phyloP scores from a whole-genome alignment of 2,888 invertebrate genomes.

The Hirtodrosophila cameraria region DNA sequence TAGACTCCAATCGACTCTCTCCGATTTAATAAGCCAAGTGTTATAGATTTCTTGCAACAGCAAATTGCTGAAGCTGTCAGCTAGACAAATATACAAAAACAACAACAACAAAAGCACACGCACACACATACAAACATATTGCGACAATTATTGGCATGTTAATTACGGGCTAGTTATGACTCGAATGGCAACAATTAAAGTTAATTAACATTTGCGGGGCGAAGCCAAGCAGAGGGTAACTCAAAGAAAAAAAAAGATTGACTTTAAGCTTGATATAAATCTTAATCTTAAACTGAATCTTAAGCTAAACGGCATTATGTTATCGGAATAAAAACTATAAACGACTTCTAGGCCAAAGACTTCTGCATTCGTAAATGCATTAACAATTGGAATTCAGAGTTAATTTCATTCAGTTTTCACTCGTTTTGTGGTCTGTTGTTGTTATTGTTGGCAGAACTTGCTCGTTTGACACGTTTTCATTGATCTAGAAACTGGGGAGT shows the following conservation, averaged over 20 bases:
- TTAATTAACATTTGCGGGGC: constrained; percentile 73
- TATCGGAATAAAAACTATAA: constrained; percentile 7
- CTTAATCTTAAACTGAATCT: constrained; percentile 7
- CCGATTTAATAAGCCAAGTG: constrained; percentile 28
- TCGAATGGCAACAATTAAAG: constrained; percentile 81
- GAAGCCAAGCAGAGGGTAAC: too few relatives aligned
- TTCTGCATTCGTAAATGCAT: constrained; percentile 11
- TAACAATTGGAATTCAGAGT: constrained; percentile 23
- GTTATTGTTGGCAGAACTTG: constrained; percentile 29
- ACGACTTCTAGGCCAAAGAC: constrained; percentile 29
- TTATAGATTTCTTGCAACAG: constrained; percentile 56
- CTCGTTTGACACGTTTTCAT: constrained; percentile 54
- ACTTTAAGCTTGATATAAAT: constrained; percentile 29
- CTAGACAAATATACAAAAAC: constrained; percentile 38
- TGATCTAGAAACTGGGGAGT: constrained; percentile 61
- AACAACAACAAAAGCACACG: constrained; percentile 14
- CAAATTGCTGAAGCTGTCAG: constrained; percentile 39
- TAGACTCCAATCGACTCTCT: neutral
- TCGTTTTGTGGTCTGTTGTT: too few relatives aligned
- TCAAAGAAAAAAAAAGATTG: constrained; percentile 16
- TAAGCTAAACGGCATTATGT: too few relatives aligned
- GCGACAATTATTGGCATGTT: constrained; percentile 80
- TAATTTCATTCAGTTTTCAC: constrained; percentile 40
- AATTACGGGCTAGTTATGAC: constrained; percentile 82
- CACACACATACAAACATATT: constrained; percentile 20